Evolutionary conservation across 2,113 vertebrate species (phyloP).

Genomic region (Entomyzon cyanotis): DNA sequence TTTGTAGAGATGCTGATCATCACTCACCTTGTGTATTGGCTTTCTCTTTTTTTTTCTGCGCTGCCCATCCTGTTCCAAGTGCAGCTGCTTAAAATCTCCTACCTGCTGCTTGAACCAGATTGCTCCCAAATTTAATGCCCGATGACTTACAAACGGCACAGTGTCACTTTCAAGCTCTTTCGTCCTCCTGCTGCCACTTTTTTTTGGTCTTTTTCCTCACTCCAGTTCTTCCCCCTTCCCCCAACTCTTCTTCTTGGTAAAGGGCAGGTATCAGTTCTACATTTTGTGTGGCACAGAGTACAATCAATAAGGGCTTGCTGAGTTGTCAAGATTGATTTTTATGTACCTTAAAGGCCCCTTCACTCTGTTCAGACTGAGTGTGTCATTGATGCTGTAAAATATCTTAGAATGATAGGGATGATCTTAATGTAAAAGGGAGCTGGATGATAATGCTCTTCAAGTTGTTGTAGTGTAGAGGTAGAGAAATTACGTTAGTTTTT

Average conservation of each 20-base stretch:
- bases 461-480: neutral
- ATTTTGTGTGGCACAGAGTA: neutral
- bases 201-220: neutral
- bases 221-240: neutral
- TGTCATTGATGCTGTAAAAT: neutral
- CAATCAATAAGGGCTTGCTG: neutral
- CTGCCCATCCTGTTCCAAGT: neutral
- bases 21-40: neutral
- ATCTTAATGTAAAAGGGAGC: neutral
- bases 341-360: neutral
- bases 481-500: neutral
- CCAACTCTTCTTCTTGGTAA: neutral
- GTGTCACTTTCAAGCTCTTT: neutral
- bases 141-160: neutral
- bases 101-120: neutral
- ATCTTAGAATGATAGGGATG: neutral
- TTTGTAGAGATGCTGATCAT: neutral
- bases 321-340: constrained; percentile 1
- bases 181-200: neutral
- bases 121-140: neutral
- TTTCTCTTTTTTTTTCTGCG: neutral
- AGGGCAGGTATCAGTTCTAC: neutral
- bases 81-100: neutral
- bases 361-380: neutral
- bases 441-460: neutral